Percentiles rank a stretch among this genome's conserved stretches.
These are phyloP conservation scores for Xiphydria camelus DNA, from an alignment of 2,888 invertebrate genomes.

Conservation along the genomic window DNA sequence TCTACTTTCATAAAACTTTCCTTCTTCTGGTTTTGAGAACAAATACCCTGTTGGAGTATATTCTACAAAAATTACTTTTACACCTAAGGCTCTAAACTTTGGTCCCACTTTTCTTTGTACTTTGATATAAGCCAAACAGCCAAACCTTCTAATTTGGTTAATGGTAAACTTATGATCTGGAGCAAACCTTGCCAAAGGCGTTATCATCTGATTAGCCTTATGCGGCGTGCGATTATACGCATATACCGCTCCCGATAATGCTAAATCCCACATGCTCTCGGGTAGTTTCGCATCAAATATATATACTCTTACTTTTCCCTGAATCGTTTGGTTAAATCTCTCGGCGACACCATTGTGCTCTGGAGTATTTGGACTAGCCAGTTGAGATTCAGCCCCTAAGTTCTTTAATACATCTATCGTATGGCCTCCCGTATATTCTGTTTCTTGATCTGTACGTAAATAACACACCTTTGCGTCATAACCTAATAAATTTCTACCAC, in stretches of 20 bases:
- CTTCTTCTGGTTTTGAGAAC: conserved; percentile 17
- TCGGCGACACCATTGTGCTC: conserved; percentile 22
- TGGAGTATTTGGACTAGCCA: conserved; percentile 18
- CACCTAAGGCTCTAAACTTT: conserved; percentile 11
- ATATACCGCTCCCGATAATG: conserved; percentile 18
- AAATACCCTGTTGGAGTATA: conserved; percentile 16
- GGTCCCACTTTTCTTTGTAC: conserved; percentile 7
- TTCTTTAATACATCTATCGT: conserved; percentile 21
- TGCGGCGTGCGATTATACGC: conserved; percentile 20
- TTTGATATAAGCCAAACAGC: conserved; percentile 15
- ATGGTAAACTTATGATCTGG: conserved; percentile 8
- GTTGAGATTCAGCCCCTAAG: conserved; percentile 16
- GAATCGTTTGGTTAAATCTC: conserved; percentile 20
- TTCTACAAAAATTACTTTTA: conserved; percentile 13
- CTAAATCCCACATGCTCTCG: conserved; percentile 19
- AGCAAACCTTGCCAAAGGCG: conserved; percentile 8
- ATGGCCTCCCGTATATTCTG: conserved; percentile 24
- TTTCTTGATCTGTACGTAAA: conserved; percentile 24
- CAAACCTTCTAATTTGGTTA: conserved; percentile 12
- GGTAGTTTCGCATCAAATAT: conserved; percentile 13
- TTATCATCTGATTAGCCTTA: conserved; percentile 9
- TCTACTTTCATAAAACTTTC: conserved; percentile 20
- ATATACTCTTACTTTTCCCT: conserved; percentile 8
- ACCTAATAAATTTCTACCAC: no score
- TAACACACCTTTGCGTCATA: conserved; percentile 16